phyloP scores from a whole-genome alignment of 2,797 vertebrate genomes.

The Florisuga fusca region DNA sequence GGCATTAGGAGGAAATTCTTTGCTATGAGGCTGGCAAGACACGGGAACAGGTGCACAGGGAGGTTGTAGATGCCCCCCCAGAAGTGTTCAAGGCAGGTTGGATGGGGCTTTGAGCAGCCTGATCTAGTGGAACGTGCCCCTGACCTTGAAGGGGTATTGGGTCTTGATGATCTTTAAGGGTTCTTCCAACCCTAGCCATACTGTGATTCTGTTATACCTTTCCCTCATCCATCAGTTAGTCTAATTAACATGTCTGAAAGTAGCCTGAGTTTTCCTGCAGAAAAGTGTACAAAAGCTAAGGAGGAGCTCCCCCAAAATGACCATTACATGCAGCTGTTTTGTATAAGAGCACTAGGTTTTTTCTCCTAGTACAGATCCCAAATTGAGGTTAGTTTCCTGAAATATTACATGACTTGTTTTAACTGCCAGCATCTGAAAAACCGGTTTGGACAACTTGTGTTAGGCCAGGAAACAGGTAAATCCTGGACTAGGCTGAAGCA shows the following conservation, averaged over 20 bases:
- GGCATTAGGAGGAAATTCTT: too few species aligned
- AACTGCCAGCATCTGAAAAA: background rate
- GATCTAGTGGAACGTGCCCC: too few species aligned
- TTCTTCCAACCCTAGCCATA: too few species aligned
- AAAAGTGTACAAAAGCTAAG: background rate
- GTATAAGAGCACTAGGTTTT: background rate
- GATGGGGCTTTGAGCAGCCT: too few species aligned
- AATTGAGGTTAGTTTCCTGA: background rate
- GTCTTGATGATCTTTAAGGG: too few species aligned
- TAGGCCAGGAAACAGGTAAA: background rate
- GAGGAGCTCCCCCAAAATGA: background rate
- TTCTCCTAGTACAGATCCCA: background rate
- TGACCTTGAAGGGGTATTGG: too few species aligned
- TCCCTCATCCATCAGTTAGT: background rate
- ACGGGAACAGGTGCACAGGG: too few species aligned
- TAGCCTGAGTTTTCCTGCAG: background rate
- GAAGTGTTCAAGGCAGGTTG: too few species aligned
- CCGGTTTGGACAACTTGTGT: background rate
- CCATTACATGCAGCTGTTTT: background rate
- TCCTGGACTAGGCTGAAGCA: background rate
- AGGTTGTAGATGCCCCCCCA: too few species aligned
- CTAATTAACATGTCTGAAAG: background rate
- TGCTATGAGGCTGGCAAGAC: too few species aligned
- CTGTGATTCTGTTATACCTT: background rate
- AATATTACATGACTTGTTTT: background rate